These are phyloP conservation scores for Teleogryllus occipitalis DNA, from an alignment of 1,140 invertebrate genomes.

Conservation along the genomic window DNA sequence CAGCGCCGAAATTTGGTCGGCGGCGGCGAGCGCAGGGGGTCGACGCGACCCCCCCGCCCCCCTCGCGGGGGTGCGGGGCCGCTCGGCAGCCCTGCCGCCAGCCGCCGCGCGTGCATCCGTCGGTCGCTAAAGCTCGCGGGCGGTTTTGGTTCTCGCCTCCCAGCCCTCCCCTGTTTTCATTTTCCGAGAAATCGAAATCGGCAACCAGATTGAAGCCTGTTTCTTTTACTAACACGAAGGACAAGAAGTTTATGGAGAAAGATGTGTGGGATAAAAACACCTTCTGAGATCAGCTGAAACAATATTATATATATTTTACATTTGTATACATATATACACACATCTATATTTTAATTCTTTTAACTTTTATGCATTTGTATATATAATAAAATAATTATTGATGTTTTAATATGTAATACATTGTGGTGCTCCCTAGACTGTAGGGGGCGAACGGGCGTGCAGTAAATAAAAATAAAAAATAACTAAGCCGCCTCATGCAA, in stretches of 20 bases:
- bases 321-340: slow-evolving; percentile 19
- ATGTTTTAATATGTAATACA: slow-evolving; percentile 17
- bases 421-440: not conserved
- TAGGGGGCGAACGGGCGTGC: not conserved
- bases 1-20: no score
- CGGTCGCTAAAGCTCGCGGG: not conserved
- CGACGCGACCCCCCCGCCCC: not conserved
- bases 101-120: not conserved
- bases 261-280: slow-evolving; percentile 7
- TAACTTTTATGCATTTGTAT: slow-evolving; percentile 20
- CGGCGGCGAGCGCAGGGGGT: no score
- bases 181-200: not conserved
- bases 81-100: no score
- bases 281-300: slow-evolving; percentile 13
- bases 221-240: not conserved
- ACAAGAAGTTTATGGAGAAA: slow-evolving; percentile 9
- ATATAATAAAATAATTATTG: slow-evolving; percentile 19
- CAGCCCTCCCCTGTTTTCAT: not conserved
- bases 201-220: not conserved
- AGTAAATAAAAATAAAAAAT: not conserved
- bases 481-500: not conserved
- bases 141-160: not conserved
- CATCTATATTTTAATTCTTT: slow-evolving; percentile 21
- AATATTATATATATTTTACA: slow-evolving; percentile 19
- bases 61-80: not conserved